These are phyloP conservation scores for cat (Felis catus) DNA, from an alignment of 2,113 vertebrate species.

Conservation along the genomic window F.catus_Fca126_mat1.0 CM031414.1:110581001-110581500, in stretches of 20 bases:
- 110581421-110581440: neutral
- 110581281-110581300: neutral
- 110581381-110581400: neutral
- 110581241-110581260: neutral
- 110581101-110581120: neutral
- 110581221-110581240: neutral
- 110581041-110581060: neutral
- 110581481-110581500: neutral
- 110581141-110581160: neutral
- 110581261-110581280: neutral
- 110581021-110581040: constrained; percentile 1
- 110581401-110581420: neutral
- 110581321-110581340: neutral
- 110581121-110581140: neutral
- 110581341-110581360: neutral
- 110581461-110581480: neutral
- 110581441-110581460: neutral
- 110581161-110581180: neutral
- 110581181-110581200: neutral
- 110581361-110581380: neutral
- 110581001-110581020: neutral
- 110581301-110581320: neutral
- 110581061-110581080: neutral
- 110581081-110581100: neutral
- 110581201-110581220: neutral